Base-by-base conservation (phyloP, 1,140 invertebrate genomes). In the Diorhabda carinulata region DNA sequence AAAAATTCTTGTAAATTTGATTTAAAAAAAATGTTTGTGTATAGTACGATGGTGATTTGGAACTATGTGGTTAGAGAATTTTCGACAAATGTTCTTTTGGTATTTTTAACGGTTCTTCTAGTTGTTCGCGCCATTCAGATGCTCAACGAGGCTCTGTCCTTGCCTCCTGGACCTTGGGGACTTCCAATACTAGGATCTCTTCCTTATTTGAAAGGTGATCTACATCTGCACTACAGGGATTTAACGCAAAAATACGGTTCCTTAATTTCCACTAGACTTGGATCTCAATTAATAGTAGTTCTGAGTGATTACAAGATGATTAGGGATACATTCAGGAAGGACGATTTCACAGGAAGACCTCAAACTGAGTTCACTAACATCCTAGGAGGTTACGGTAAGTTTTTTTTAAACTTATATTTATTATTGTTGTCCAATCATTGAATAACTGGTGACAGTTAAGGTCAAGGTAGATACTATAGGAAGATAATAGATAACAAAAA, bases 301-400 rank as follows among this genome's bases (percentile, higher is more conserved):
- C 83, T 96, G 68, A 93, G 90, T 81, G 94, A 96, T 82, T 90
- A 93, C 78, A 88, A 89, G 74, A 83, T 90, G 73, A 94, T 97
- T 70, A 84, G 92, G 64, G 91, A 95, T 76, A 88, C 92, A 25
- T 96, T 97, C 80, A 84, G 90, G 0, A 86, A 88, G 10, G 91
- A 93, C 75, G 92, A 94, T 74, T 94, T 96, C 82, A 92, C 91
- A 69, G 93, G 91, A 43, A 86, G 94, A 63, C 95, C 94, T 9
- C 88, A 89, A 74, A 93, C 89, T 8, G 91, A 92, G 57, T 89
- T 96, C 74, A 93, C 89, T 83, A 88, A 90, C 73, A 91, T 95
- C n/a, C 84, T 96, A 43, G 92, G 90, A 76, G 94, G 93, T 75
- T 94, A 93, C 68, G 94, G 94, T 96, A 81, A 94, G 89, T 90